Evolutionary conservation across 2,113 vertebrate species (phyloP), one percentile per base, ranked within the genome.

Genomic region (Psittacula cyanocephala): DNA sequence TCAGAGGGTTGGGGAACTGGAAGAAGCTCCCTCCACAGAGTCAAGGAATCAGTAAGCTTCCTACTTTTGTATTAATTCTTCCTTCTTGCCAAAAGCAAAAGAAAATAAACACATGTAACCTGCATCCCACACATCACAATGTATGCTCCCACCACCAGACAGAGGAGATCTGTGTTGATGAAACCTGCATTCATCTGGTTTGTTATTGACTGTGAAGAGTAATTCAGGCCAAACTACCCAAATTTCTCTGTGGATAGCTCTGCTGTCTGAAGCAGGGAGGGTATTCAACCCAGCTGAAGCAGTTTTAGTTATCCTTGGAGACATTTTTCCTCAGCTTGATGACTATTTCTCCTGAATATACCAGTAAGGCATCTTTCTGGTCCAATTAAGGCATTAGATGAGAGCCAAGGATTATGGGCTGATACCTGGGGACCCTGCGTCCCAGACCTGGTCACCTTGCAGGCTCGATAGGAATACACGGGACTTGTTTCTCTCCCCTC

Each of bases 51-150:
- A 0, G 23, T 37, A 24, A 75, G 33, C 37, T 63, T 63, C 55
- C 23, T 29, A 10, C 47, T 81, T 74, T 23, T 7, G 24, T 17
- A 63, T 29, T n/a, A 50, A 28, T 53, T 59, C 57, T 20, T 59
- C 57, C 57, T 59, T 59, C 55, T 35, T 23, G 12, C 33, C 33
- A 59, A 59, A 59, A 59, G 33, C 57, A 59, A 59, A 59, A 59
- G 57, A 59, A 59, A 15, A 23, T 14, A 35, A 59, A 59, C 13
- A 59, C n/a, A 1, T 6, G 8, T n/a, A 25, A 52, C 22, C 37
- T 57, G 49, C 41, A 63, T 29, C 33, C 33, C 25, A 17, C 20
- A 1, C 10, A 24, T 7, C 39, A 20, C 3, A 0, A 20, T 7
- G 4, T 14, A 11, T 1, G 6, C 11, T 80, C 35, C 31, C 41